A percentile compares a stretch with the other conserved stretches of the same genome.
These are phyloP conservation scores for Ictidomys tridecemlineatus DNA, from an alignment of 2,113 vertebrate species.

Conservation along the genomic window DNA sequence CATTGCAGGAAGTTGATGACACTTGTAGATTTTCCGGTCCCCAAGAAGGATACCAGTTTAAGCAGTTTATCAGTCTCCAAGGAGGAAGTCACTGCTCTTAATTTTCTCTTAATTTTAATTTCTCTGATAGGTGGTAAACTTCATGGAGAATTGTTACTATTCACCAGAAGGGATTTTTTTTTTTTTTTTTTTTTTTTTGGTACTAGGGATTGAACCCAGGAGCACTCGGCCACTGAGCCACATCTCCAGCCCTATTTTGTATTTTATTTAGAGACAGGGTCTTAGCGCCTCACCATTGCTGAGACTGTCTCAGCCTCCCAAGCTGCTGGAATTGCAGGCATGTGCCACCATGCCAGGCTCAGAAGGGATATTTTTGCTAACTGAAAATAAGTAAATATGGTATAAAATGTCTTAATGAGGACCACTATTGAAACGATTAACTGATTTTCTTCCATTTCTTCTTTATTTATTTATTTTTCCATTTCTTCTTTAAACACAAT, in stretches of 20 bases:
- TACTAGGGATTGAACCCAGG: too few relatives aligned
- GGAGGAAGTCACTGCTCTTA: not conserved
- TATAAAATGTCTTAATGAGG: not conserved
- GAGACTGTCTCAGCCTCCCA: too few relatives aligned
- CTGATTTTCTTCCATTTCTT: not conserved
- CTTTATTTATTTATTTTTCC: not conserved
- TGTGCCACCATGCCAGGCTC: too few relatives aligned
- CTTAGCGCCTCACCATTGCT: too few relatives aligned
- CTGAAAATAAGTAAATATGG: not conserved
- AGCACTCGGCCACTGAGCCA: too few relatives aligned
- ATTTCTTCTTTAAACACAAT: not conserved
- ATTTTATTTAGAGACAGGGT: too few relatives aligned
- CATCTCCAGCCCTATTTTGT: too few relatives aligned
- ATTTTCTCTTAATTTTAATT: too few relatives aligned
- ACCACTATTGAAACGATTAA: not conserved
- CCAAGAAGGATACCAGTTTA: not conserved
- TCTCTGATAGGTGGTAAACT: not conserved
- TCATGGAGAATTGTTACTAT: not conserved
- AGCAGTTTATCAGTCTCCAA: not conserved
- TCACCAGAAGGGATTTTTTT: not conserved
- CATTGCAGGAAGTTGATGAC: not conserved
- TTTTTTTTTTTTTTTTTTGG: too few relatives aligned
- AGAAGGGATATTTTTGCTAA: not conserved
- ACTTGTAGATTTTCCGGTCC: not conserved
- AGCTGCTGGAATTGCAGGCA: too few relatives aligned